phyloP scores from a whole-genome alignment of 1,140 invertebrate species.

The Drosophila kikkawai region DNA sequence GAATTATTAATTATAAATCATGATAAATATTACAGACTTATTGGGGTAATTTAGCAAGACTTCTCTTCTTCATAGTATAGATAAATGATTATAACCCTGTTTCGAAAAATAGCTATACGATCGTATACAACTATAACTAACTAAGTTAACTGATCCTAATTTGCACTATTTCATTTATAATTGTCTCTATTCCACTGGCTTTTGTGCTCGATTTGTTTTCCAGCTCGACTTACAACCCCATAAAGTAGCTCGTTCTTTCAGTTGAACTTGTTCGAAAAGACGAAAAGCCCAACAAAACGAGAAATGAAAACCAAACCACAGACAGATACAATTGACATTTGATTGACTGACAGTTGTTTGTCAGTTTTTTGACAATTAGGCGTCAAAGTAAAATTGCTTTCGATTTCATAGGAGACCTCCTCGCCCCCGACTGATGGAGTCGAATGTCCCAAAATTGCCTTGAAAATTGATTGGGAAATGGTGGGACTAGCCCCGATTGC shows the following conservation, averaged over 20 bases:
- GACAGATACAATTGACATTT: constrained; percentile 65
- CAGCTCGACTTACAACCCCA: constrained; percentile 42
- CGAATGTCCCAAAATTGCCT: constrained; percentile 40
- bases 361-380: constrained; percentile 78
- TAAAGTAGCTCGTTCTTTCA: constrained; percentile 15
- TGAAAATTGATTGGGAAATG: constrained; percentile 70
- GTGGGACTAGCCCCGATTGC: constrained; percentile 38
- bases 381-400: constrained; percentile 77
- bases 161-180: background rate
- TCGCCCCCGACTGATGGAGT: background rate
- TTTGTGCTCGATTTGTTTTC: constrained; percentile 68
- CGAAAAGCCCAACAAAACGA: constrained; percentile 4
- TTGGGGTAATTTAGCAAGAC: background rate
- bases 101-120: background rate
- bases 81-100: background rate
- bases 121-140: background rate
- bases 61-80: background rate
- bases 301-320: constrained; percentile 38
- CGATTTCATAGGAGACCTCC: constrained; percentile 55
- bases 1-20: background rate
- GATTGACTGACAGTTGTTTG: constrained; percentile 77
- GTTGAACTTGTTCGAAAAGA: constrained; percentile 3
- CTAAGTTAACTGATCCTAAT: too few species aligned
- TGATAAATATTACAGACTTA: background rate
- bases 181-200: constrained; percentile 4